Evolutionary conservation across 2,113 vertebrate genomes (phyloP).

Genomic region (Toxostoma redivivum): DNA sequence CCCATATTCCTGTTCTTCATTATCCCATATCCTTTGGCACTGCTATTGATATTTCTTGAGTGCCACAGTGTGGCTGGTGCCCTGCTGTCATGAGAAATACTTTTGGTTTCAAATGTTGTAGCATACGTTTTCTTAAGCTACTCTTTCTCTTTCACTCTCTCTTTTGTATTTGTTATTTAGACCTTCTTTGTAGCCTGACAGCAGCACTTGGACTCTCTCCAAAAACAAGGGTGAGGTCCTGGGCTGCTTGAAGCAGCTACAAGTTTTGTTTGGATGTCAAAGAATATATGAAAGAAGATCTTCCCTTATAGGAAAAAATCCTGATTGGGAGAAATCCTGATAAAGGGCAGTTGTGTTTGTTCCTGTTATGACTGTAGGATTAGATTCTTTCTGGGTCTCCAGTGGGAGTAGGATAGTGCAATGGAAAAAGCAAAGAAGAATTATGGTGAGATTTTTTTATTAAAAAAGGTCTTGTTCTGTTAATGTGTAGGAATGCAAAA

Average conservation of each 20-base stretch:
- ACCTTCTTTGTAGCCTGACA: not conserved
- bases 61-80: not conserved
- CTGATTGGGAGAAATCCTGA: not conserved
- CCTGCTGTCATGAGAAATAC: not conserved
- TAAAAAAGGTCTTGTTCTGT: not conserved
- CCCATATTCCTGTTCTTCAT: not conserved
- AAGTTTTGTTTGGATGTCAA: not conserved
- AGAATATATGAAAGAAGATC: not conserved
- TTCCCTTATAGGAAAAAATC: not conserved
- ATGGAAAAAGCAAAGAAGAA: slow-evolving; percentile 6
- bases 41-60: not conserved
- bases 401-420: not conserved
- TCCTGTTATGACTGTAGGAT: slow-evolving; percentile 9
- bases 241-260: not conserved
- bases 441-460: not conserved
- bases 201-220: not conserved
- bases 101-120: not conserved
- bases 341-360: not conserved
- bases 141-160: not conserved
- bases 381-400: not conserved
- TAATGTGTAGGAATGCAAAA: not conserved
- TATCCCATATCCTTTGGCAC: not conserved
- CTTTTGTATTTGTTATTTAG: not conserved
- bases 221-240: not conserved
- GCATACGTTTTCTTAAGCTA: not conserved